Conservation (phyloP, 64 coral and sea anemone genomes). For the Pachyseris speciosa region DNA sequence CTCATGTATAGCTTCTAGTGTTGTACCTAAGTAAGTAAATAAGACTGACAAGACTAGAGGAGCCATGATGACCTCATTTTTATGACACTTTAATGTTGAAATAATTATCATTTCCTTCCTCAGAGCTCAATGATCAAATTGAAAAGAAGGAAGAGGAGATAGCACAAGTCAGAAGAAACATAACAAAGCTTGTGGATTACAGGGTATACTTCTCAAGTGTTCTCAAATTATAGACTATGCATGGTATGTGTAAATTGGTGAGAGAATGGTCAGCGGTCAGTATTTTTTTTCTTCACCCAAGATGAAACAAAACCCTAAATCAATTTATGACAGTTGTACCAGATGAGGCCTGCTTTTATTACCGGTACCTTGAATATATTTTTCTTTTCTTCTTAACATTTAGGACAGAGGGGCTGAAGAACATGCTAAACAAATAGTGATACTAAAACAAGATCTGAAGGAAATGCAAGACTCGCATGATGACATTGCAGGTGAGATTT, state of each 20-base stretch:
- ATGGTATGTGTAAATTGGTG: not conserved
- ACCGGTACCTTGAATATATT: too few relatives aligned
- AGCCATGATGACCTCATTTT: too few relatives aligned
- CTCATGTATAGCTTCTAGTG: too few relatives aligned
- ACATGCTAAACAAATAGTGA: conserved; percentile 90
- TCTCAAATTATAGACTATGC: not conserved
- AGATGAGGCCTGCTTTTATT: too few relatives aligned
- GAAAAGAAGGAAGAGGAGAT: conserved; percentile 81
- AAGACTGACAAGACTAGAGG: too few relatives aligned
- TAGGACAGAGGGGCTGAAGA: conserved; percentile 83
- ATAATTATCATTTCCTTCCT: not conserved
- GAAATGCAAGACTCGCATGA: conserved; percentile 93
- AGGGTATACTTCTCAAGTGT: conserved; percentile 34
- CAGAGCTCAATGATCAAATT: conserved; percentile 67
- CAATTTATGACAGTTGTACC: too few relatives aligned
- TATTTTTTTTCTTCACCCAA: not conserved
- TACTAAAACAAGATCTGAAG: conserved; percentile 79
- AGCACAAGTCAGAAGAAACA: conserved; percentile 67
- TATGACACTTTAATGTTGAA: not conserved
- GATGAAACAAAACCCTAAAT: too few relatives aligned
- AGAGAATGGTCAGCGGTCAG: not conserved
- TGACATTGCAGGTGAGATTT: conserved; percentile 94
- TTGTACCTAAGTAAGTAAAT: too few relatives aligned
- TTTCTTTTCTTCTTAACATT: not conserved
- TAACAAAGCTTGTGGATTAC: conserved; percentile 77